Base-by-base conservation (phyloP, 2,797 vertebrate species). In the Podarcis lilfordi region DNA sequence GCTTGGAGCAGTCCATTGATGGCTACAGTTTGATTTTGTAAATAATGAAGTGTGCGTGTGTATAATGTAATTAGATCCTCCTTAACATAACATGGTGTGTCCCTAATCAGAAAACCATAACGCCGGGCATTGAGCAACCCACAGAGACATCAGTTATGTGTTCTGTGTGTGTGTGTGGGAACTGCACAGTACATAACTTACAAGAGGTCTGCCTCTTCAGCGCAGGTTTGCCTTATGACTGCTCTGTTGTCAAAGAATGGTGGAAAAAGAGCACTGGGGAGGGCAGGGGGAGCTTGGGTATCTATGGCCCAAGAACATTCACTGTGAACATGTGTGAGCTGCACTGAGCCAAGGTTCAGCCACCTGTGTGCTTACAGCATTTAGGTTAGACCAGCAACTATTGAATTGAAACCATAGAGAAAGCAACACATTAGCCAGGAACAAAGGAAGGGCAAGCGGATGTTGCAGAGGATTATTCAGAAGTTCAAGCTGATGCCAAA, bases 21-120 rank as follows among this genome's bases (percentile, higher is more conserved):
- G 77, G 29, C 88, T 59, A 61, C 61, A 79, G 8, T 43, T 90
- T 66, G 0, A 0, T 78, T 8, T 75, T 59, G 64, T 75, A 90
- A 86, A 81, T n/a, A 37, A 0, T 50, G 55, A 87, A 29, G 55
- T 84, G 17, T 79, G 59, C 3, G 17, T 68, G 40, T 35, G 27
- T 84, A 32, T 64, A 43, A 83, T 40, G 43, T 71, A 85, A 85
- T 76, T 35, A 29, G 78, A 76, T 40, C 71, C 85, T 72, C 68
- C 40, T 80, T 74, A 66, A 55, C 32, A 50, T 32, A 82, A 82
- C 59, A 66, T 35, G 71, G 71, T 40, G 21, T 32, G 79, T 55
- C 80, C 64, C 74, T 82, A 68, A 55, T 77, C 71, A 86, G 72
- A 89, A 89, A 81, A 29, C 71, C n/a, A n/a, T n/a, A 80, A 50